These are phyloP conservation scores for Emberiza fucata DNA, from an alignment of 2,113 vertebrate species.

Conservation along the genomic window DNA sequence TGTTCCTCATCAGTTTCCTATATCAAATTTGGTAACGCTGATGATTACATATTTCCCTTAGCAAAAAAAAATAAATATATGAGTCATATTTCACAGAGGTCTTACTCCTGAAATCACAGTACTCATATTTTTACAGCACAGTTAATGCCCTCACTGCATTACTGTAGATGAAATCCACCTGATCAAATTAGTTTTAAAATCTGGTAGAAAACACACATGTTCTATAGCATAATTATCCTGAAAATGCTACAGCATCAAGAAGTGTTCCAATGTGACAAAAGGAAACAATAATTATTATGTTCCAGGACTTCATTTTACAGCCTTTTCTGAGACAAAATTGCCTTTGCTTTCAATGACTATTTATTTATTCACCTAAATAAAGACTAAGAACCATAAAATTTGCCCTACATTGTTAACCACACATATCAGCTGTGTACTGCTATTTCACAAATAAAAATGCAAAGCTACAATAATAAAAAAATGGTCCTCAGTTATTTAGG, in stretches of 20 bases:
- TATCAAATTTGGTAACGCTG: not conserved
- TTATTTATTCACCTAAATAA: not conserved
- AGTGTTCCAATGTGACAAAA: not conserved
- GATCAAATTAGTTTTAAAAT: not conserved
- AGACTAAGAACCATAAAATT: not conserved
- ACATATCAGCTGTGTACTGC: not conserved
- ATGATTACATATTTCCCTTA: not conserved
- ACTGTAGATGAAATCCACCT: not conserved
- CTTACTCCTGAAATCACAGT: constrained; percentile 27
- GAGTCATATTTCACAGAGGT: constrained; percentile 18
- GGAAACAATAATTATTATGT: not conserved
- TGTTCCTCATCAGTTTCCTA: not conserved
- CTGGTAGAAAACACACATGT: not conserved
- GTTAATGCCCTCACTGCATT: not conserved
- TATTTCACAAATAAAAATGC: not conserved
- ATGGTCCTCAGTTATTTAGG: not conserved
- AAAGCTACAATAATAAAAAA: not conserved
- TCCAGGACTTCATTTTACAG: not conserved
- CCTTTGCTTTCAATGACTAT: not conserved
- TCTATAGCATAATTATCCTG: not conserved
- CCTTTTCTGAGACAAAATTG: not conserved
- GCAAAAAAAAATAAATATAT: not conserved
- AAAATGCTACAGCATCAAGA: not conserved
- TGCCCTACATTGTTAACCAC: not conserved
- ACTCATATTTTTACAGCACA: not conserved